Conservation (phyloP, 2,888 invertebrate species). For the Idaea biselata region DNA sequence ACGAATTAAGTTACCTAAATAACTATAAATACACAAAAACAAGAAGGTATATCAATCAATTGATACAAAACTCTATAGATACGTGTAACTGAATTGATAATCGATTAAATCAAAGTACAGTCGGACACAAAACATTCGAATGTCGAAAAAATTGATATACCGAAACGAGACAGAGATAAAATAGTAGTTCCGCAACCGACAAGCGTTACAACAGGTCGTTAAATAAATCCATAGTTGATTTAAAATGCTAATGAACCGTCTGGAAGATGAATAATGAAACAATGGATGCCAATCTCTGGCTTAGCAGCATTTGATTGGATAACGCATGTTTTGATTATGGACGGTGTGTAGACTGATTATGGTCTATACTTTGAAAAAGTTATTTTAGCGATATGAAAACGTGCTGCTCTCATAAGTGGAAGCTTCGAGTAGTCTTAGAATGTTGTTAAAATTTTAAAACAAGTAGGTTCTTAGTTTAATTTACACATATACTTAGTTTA, state of each 20-base stretch:
- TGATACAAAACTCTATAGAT: background rate
- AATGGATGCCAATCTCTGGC: slow-evolving; percentile 55
- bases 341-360: slow-evolving; percentile 5
- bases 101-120: background rate
- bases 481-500: too few species aligned
- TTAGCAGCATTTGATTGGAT: slow-evolving; percentile 42
- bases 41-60: background rate
- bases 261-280: slow-evolving; percentile 70
- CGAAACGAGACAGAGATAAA: background rate
- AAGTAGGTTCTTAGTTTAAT: too few species aligned
- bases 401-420: background rate
- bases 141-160: background rate
- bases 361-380: too few species aligned
- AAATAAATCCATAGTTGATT: slow-evolving; percentile 69
- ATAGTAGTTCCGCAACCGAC: background rate
- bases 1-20: background rate
- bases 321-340: background rate
- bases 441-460: too few species aligned
- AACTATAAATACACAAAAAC: background rate
- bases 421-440: background rate
- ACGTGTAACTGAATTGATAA: background rate
- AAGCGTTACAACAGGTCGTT: slow-evolving; percentile 36
- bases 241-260: slow-evolving; percentile 74
- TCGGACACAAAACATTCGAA: background rate
- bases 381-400: too few species aligned